Base-by-base conservation (phyloP, 2,888 invertebrate species). In the Malthinus seriepunctatus region DNA sequence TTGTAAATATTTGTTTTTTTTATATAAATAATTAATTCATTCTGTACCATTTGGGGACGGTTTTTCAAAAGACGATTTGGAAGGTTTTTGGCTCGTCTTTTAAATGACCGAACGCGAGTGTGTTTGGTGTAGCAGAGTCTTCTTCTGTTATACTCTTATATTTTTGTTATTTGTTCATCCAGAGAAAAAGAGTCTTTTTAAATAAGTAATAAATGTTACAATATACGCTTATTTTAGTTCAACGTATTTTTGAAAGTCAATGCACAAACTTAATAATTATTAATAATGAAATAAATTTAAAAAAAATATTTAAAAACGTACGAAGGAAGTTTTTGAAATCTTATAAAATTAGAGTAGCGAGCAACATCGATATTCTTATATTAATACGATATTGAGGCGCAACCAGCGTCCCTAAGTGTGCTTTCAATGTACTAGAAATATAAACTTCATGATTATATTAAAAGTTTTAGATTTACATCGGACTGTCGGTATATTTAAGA, bases 401-500 rank as follows among this genome's bases (percentile, higher is more conserved):
- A 65, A 52, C 62, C 68, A 67, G 66, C 58, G 65, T 62, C 66
- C 68, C 71, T 75, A 73, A 74, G 73, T 78, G 79, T 79, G 79
- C 79, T 79, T 79, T 78, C 78, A 77, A 72, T 79, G 78, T 78
- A 72, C 72, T 78, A 78, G 77, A 73, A 23, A 69, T 72, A 68
- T 71, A 68, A 38, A 69, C 65, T 68, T 70, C 70, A 69, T 69
- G 69, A 73, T 73, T 75, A 73, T 73, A 74, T 70, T 74, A 73
- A 23, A 73, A 73, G 71, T 75, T 78, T 78, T 77, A 76, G 52
- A 51, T 52, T 56, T 56, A 55, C 60, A 62, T 76, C 76, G 78
- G 76, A 78, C 77, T 79, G 79, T 78, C 79, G 78, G 77, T 78
- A 78, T 73, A 71, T 69, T 71, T 78, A 79, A 78, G 76, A 78